These are phyloP conservation scores for Argyresthia goedartella DNA, from an alignment of 2,888 invertebrate genomes.

Conservation along the genomic window DNA sequence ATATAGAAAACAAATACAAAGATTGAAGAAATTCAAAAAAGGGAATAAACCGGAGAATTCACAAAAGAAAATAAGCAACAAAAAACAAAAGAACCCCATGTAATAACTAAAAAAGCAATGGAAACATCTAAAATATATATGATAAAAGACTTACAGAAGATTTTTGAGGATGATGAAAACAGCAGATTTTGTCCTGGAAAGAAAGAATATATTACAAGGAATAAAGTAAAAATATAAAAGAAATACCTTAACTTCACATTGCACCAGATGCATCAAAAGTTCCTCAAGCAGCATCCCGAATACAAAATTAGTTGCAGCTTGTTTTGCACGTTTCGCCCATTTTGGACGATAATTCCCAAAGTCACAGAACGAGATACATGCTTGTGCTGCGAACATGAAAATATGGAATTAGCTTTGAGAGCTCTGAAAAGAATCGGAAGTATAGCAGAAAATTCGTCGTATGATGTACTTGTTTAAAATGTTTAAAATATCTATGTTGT, in stretches of 20 bases:
- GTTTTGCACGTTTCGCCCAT: neutral
- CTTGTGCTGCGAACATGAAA: neutral
- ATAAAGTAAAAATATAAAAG: neutral
- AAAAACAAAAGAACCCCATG: too few species aligned
- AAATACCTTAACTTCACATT: neutral
- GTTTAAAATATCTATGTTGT: constrained; percentile 2
- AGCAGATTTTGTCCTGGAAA: neutral
- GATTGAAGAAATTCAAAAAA: too few species aligned
- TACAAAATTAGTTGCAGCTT: neutral
- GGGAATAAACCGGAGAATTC: too few species aligned
- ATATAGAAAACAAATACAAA: too few species aligned
- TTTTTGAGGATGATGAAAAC: neutral
- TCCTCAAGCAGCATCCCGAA: neutral
- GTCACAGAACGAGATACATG: neutral
- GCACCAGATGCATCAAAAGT: neutral
- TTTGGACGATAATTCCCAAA: neutral
- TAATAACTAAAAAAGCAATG: too few species aligned
- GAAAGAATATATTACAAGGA: neutral
- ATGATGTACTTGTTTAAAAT: too few species aligned
- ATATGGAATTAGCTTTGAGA: neutral
- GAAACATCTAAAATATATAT: neutral
- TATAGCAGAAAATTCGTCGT: neutral
- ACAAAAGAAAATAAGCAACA: too few species aligned
- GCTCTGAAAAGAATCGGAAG: neutral
- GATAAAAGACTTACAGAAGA: too few species aligned